A percentile compares a stretch with the other conserved stretches of the same genome.
Conservation (phyloP, 2,797 vertebrate species). For the Schizopygopsis pylzovi region DNA sequence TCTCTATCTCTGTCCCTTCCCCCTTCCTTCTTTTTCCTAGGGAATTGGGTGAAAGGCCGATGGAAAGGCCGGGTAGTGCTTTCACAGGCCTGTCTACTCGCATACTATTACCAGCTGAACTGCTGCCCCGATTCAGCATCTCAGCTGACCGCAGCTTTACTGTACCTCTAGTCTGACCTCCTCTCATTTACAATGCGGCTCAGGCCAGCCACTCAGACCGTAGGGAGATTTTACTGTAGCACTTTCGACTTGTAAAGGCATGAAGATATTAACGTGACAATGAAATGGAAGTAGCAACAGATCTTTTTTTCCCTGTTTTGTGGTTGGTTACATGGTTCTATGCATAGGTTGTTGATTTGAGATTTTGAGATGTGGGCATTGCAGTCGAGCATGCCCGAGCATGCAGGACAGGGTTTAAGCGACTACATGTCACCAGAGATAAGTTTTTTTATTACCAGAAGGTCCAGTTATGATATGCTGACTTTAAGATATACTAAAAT, state of each 20-base stretch:
- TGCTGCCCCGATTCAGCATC: constrained; percentile 39
- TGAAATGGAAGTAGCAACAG: not conserved
- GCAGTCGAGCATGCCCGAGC: not conserved
- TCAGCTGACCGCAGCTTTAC: constrained; percentile 40
- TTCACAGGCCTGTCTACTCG: constrained; percentile 46
- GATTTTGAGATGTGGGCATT: not conserved
- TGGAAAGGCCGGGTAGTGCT: constrained; percentile 21
- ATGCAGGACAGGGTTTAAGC: not conserved
- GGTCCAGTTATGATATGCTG: not conserved
- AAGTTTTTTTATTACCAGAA: not conserved
- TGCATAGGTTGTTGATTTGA: not conserved
- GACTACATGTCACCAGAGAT: not conserved
- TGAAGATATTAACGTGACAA: not conserved
- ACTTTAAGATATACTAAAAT: no score
- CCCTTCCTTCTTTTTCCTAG: constrained; percentile 48
- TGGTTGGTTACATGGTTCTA: not conserved
- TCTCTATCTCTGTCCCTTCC: constrained; percentile 41
- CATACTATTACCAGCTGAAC: constrained; percentile 52
- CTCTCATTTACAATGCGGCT: constrained; percentile 25
- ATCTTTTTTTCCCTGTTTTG: not conserved
- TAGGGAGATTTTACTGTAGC: not conserved
- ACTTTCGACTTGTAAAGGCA: not conserved
- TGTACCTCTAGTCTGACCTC: constrained; percentile 38
- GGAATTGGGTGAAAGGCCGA: constrained; percentile 42
- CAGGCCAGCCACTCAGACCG: not conserved